Conservation (phyloP, 2,888 invertebrate genomes). For the Dione juno region DNA sequence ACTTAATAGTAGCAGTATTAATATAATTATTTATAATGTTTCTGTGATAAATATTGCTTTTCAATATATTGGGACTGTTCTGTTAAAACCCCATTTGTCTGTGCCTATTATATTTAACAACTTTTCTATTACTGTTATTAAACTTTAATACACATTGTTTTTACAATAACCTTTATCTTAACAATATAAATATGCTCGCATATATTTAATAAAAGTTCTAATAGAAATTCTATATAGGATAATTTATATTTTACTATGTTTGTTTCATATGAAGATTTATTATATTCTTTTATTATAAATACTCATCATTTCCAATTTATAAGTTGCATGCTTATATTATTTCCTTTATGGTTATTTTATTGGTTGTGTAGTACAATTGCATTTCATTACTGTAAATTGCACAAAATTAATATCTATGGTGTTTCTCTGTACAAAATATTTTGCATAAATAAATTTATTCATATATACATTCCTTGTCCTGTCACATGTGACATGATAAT, state of each 20-base stretch:
- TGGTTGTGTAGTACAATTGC: neutral
- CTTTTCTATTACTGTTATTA: constrained; percentile 32
- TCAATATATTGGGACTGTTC: constrained; percentile 45
- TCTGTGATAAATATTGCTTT: constrained; percentile 52
- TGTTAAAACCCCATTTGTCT: constrained; percentile 44
- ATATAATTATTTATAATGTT: constrained; percentile 44
- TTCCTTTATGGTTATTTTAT: too few relatives aligned
- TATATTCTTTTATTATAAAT: too few relatives aligned
- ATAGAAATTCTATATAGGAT: too few relatives aligned
- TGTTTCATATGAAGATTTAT: too few relatives aligned
- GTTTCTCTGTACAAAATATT: constrained; percentile 14
- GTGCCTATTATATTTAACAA: constrained; percentile 41
- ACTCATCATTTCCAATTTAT: neutral
- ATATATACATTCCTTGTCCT: constrained; percentile 24
- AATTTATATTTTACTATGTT: too few relatives aligned
- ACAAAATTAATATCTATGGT: neutral
- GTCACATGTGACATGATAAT: neutral
- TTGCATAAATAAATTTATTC: neutral
- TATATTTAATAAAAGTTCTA: too few relatives aligned
- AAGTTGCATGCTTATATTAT: neutral
- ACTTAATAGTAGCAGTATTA: constrained; percentile 49
- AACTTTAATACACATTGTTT: constrained; percentile 35
- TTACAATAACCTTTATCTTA: neutral
- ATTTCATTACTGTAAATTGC: neutral
- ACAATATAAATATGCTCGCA: too few relatives aligned